Evolutionary conservation across 2,888 invertebrate species (phyloP).

Genomic region (Volucella bombylans): DNA sequence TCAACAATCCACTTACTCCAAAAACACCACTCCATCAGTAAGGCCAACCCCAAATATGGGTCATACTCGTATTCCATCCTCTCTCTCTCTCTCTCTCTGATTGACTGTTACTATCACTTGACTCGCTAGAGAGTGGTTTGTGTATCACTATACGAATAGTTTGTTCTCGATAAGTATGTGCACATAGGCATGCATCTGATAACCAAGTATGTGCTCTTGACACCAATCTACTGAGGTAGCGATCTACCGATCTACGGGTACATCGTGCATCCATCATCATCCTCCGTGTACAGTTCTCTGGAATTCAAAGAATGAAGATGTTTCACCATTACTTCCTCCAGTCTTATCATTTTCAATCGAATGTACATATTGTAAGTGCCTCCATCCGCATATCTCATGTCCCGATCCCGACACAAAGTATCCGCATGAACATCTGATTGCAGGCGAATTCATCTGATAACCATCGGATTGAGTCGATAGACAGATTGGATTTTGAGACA

Average conservation of each 20-base stretch:
- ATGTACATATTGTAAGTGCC: slow-evolving; percentile 15
- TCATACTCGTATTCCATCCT: not conserved
- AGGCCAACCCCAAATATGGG: slow-evolving; percentile 6
- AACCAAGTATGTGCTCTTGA: slow-evolving; percentile 7
- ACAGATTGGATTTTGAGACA: no score
- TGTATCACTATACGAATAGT: not conserved
- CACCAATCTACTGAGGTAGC: no score
- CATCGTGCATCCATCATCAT: slow-evolving; percentile 28
- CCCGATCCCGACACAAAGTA: slow-evolving; percentile 4
- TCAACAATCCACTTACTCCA: slow-evolving; percentile 11
- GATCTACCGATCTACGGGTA: not conserved
- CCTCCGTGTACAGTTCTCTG: not conserved
- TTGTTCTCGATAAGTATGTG: not conserved
- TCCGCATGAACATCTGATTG: not conserved
- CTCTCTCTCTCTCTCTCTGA: no score
- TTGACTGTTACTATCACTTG: slow-evolving; percentile 16
- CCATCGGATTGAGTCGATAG: no score
- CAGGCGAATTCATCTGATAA: no score
- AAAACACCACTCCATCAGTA: slow-evolving; percentile 14
- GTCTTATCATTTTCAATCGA: slow-evolving; percentile 29
- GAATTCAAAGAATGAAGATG: slow-evolving; percentile 44
- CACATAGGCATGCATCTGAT: not conserved
- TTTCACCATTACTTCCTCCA: slow-evolving; percentile 26
- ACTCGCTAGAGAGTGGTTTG: slow-evolving; percentile 3
- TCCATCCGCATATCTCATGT: slow-evolving; percentile 12